Base-by-base conservation (phyloP, 2,797 vertebrate genomes). In the Zalophus californianus region DNA sequence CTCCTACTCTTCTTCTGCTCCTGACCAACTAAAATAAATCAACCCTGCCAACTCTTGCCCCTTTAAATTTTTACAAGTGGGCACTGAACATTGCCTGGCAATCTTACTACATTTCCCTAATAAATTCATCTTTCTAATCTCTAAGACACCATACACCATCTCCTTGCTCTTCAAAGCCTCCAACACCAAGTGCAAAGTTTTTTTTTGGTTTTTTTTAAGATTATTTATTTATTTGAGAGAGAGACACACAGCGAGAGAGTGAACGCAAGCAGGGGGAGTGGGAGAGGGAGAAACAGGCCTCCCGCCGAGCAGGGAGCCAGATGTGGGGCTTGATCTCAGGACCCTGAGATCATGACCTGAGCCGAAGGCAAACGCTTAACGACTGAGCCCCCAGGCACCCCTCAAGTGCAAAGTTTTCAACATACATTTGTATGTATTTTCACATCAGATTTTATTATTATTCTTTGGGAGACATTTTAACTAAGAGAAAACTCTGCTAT, bases 21-120 rank as follows among this genome's bases (percentile, higher is more conserved):
- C 62, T 60, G 48, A 72, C 2, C 27, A 84, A 27, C 23, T 68
- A 91, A 88, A 96, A 38, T 27, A 58, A 90, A 56, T 88, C 12
- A 88, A 20, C 83, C 88, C 23, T 84, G 41, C 38, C 56, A 79
- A 16, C 9, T 79, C n/a, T 85, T 94, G 16, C 27, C 3, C 62
- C n/a, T 96, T 75, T 18, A 87, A 79, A 75, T 84, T 92, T 93
- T 93, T n/a, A 78, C 79, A 96, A 92, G 32, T 72, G 12, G 32
- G 21, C 27, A 90, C 9, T 72, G 27, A 91, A 75, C 10, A 60
- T n/a, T 86, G 20, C 5, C 62, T 94, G 56, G 5, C 11, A 68
- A 41, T 29, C 3, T 18, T 79, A 93, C 56, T 80, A 58, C 48
- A 84, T 87, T 95, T 95, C 41, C 38, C 6, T 84, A 50, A 4